Base-by-base conservation (phyloP, 2,888 invertebrate genomes). In the Sphaerophoria rueppellii region DNA sequence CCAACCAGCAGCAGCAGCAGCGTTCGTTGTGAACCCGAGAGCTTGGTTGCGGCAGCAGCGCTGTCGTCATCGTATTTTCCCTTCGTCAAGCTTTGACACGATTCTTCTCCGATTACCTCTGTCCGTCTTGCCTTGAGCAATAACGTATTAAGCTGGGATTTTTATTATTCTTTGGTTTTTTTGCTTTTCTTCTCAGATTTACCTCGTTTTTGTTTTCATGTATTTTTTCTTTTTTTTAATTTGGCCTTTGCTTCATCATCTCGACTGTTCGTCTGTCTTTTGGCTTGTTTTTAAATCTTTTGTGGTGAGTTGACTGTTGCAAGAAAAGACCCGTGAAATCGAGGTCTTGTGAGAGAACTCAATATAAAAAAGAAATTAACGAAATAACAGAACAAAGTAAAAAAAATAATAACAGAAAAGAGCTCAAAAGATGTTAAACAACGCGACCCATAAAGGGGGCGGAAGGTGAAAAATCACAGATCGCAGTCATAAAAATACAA, bases 281-380 rank as follows among this genome's bases (percentile, higher is more conserved):
- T 11, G 35, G 40, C 16, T 12, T 50, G 76, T 50, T 48, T 48
- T 43, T 37, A 6, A 76, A 80, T 63, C 76, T 72, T 72, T 76
- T 85, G 83, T 80, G 83, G 83, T 81, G 81, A 67, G 40, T 60
- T 54, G 67, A 73, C 73, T 85, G 81, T 85, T 85, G 85, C 85
- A 85, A 85, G 85, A 76, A 80, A 85, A 85, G 85, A 80, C 73
- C 85, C 85, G 77, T 85, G 81, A 85, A 85, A 85, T 85, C 85
- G 85, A 73, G 85, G 85, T 85, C 81, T 85, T 76, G 81, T 63
- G 72, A 85, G 69, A 77, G 81, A 76, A 75, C 48, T 81, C 67
- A 81, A 50, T 37, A 55, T 37, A 61, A 61, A 75, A 58, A 77
- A 78, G 78, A 78, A 77, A 77, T 69, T 69, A 63, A 78, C 69